Evolutionary conservation across 2,888 invertebrate genomes (phyloP).

Genomic region (Chrysodeixis includens): DNA sequence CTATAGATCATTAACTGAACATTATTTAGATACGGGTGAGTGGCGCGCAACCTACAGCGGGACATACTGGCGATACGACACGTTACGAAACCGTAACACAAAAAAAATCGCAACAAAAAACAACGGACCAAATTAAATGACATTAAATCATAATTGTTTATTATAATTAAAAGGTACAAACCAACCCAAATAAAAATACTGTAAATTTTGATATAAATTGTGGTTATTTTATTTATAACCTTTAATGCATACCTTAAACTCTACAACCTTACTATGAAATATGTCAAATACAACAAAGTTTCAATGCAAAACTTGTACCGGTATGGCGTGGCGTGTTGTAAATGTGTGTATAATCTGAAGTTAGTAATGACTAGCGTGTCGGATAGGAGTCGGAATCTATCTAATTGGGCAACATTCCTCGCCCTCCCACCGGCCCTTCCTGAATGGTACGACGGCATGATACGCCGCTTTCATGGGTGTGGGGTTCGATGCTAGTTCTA

Average conservation of each 20-base stretch:
- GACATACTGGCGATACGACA: not conserved
- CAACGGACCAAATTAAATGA: not conserved
- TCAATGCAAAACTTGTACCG: not conserved
- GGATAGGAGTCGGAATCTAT: slow-evolving; percentile 64
- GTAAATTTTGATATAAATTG: not conserved
- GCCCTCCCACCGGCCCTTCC: slow-evolving; percentile 46
- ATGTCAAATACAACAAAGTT: not conserved
- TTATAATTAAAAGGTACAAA: too few relatives aligned
- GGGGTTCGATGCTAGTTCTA: slow-evolving; percentile 22
- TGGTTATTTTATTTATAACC: too few relatives aligned
- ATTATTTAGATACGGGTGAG: slow-evolving; percentile 27
- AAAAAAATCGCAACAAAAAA: not conserved
- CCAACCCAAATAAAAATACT: not conserved
- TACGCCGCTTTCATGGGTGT: slow-evolving; percentile 51
- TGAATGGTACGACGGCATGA: too few relatives aligned
- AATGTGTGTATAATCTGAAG: slow-evolving; percentile 30
- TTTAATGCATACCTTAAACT: too few relatives aligned
- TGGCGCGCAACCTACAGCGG: slow-evolving; percentile 10
- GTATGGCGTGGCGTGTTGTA: not conserved
- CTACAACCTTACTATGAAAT: not conserved
- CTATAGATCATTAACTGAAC: slow-evolving; percentile 54
- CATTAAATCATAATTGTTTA: not conserved
- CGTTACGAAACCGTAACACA: not conserved
- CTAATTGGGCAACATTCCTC: slow-evolving; percentile 83
- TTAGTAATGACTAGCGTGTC: slow-evolving; percentile 59